Evolutionary conservation across 1,140 invertebrate species (phyloP), one percentile per base, ranked within the genome.

Genomic region (Chironomus striatipennis): DNA sequence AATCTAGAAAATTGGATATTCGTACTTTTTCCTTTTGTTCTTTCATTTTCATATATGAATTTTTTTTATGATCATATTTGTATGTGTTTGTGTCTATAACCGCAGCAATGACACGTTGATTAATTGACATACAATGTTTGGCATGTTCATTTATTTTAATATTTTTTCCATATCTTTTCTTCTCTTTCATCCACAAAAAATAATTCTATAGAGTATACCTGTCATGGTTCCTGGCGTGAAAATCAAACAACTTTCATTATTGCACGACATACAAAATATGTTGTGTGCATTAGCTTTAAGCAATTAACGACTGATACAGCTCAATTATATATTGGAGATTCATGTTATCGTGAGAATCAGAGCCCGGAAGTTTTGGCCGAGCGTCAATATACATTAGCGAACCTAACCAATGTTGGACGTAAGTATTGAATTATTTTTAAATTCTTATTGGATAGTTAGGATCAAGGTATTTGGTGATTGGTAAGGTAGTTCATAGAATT

Each of bases 171-270:
- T 57, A 12, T 15, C 2, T 8, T 47, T 2, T 47, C 43, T 34
- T 5, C 24, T 47, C 43, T 47, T 47, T 47, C 24, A 34, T 34
- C 24, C 24, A 34, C n/a, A n/a, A n/a, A n/a, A 34, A 34, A 34
- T 34, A 34, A 2, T 34, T 47, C 43, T 10, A 47, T 70, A 94
- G 93, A 90, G 77, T 95, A 94, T 83, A 91, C 91, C 2, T 95
- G 93, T 83, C 91, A 94, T 79, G 93, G 93, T 76, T 87, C 88
- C 76, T 94, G 92, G 92, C 84, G 86, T 67, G 90, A 91, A 78
- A 89, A 88, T 75, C 86, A 86, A 42, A 89, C 89, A 9, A 89
- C 90, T 76, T 93, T 89, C 81, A 86, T 94, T 76, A 90, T 94
- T 77, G 90, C 91, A 15, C 86, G 89, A 24, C 89, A 89, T 73